Percentiles rank a stretch among this genome's conserved stretches.
phyloP scores from a whole-genome alignment of 2,888 invertebrate genomes.

The Netelia fuscicornis region DNA sequence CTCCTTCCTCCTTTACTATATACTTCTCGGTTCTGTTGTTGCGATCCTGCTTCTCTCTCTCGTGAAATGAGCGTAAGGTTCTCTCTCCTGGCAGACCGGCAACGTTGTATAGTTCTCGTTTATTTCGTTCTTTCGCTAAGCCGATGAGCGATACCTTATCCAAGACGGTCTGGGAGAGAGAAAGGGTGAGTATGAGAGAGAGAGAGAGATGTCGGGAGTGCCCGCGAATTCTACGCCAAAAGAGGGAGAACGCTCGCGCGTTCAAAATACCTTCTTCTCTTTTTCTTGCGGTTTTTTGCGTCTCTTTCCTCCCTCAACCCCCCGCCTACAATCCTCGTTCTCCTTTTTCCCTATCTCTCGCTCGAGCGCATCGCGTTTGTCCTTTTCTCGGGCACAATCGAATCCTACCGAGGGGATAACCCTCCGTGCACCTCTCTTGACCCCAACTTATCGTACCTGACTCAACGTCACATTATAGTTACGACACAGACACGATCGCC shows the following conservation, averaged over 20 bases:
- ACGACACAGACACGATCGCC: neutral
- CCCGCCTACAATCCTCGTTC: slow-evolving; percentile 48
- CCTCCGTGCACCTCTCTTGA: neutral
- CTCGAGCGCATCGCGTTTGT: slow-evolving; percentile 21
- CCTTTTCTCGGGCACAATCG: neutral
- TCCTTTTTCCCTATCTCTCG: slow-evolving; percentile 46
- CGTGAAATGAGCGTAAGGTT: slow-evolving; percentile 78
- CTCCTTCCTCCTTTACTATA: slow-evolving; percentile 30
- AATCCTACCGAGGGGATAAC: neutral
- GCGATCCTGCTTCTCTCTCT: slow-evolving; percentile 50
- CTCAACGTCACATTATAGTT: slow-evolving; percentile 4
- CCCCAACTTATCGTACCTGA: neutral
- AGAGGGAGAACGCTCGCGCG: slow-evolving; percentile 64
- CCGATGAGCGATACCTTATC: slow-evolving; percentile 73
- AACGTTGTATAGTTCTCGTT: slow-evolving; percentile 64
- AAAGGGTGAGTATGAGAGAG: no score
- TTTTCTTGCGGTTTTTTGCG: slow-evolving; percentile 30
- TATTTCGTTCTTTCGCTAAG: slow-evolving; percentile 72
- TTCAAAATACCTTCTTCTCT: slow-evolving; percentile 74
- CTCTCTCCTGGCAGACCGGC: slow-evolving; percentile 36
- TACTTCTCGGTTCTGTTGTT: slow-evolving; percentile 39
- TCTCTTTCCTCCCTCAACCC: slow-evolving; percentile 51
- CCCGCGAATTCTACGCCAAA: slow-evolving; percentile 70
- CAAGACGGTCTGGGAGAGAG: slow-evolving; percentile 15
- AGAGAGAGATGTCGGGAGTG: slow-evolving; percentile 10